Percentiles rank a stretch among this genome's conserved stretches.
phyloP scores from a whole-genome alignment of 2,888 invertebrate species.

The Drosophila borborema region DNA sequence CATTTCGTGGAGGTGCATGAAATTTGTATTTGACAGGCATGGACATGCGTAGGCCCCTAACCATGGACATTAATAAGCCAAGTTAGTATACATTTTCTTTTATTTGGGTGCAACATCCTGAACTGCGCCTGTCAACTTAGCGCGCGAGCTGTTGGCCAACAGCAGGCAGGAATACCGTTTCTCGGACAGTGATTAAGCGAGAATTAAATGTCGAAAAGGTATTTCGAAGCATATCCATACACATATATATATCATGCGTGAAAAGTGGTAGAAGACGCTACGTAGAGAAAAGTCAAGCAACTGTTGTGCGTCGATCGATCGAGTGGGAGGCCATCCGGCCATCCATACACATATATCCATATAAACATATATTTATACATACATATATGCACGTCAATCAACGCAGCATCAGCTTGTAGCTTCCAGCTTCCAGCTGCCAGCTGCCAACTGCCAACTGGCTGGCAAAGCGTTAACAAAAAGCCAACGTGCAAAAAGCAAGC shows the following conservation, averaged over 20 bases:
- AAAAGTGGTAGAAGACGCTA: conserved; percentile 42
- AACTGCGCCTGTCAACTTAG: conserved; percentile 72
- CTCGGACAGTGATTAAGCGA: conserved; percentile 77
- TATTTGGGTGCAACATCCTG: conserved; percentile 34
- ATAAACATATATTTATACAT: neutral
- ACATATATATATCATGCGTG: conserved; percentile 24
- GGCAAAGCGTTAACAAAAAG: conserved; percentile 72
- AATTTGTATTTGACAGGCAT: conserved; percentile 77
- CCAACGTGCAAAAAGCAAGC: conserved; percentile 35
- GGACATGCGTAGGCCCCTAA: conserved; percentile 48
- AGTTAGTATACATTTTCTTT: conserved; percentile 39
- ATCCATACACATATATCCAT: neutral
- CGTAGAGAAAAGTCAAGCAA: conserved; percentile 10
- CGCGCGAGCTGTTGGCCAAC: conserved; percentile 29
- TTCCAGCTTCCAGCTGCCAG: conserved; percentile 54
- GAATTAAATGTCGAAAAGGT: conserved; percentile 71
- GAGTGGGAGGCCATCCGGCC: neutral
- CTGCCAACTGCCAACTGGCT: conserved; percentile 46
- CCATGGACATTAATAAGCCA: conserved; percentile 70
- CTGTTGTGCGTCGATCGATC: conserved; percentile 16
- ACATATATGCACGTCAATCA: conserved; percentile 70
- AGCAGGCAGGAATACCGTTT: conserved; percentile 70
- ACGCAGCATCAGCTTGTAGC: conserved; percentile 73
- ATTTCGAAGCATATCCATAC: neutral
- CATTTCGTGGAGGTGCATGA: conserved; percentile 55